These are phyloP conservation scores for Poecile montanus DNA, from an alignment of 2,797 vertebrate genomes.

Conservation along the genomic window DNA sequence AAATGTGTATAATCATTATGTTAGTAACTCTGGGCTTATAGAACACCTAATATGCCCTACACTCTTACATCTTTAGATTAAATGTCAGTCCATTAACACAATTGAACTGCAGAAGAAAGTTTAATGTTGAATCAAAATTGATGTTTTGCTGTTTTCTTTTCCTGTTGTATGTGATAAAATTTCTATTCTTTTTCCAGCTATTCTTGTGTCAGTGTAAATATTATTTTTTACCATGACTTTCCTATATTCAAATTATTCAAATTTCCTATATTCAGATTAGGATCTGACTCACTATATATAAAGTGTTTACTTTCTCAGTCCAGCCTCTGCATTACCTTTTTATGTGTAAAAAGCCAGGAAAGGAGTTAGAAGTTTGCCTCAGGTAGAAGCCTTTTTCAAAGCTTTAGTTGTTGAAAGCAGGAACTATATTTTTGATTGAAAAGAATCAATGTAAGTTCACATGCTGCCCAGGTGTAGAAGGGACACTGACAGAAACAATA, in stretches of 20 bases:
- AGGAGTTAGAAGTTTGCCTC: fast-evolving
- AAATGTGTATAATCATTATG: not conserved
- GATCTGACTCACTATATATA: not conserved
- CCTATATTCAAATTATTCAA: too few species aligned
- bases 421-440: not conserved
- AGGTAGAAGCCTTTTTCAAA: not conserved
- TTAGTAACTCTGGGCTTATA: not conserved
- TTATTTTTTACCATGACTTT: not conserved
- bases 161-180: not conserved
- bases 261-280: not conserved
- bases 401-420: not conserved
- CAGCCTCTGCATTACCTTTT: not conserved
- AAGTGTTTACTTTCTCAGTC: not conserved
- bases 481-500: not conserved
- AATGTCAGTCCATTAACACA: not conserved
- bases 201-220: not conserved
- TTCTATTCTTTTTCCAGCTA: not conserved
- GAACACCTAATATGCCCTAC: not conserved
- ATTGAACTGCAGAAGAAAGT: not conserved
- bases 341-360: not conserved
- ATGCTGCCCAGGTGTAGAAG: not conserved
- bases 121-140: not conserved
- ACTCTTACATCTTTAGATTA: not conserved
- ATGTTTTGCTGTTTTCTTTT: not conserved
- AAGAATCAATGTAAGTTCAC: not conserved